Conservation (phyloP, 1,140 invertebrate genomes). For the Nasonia vitripennis region DNA sequence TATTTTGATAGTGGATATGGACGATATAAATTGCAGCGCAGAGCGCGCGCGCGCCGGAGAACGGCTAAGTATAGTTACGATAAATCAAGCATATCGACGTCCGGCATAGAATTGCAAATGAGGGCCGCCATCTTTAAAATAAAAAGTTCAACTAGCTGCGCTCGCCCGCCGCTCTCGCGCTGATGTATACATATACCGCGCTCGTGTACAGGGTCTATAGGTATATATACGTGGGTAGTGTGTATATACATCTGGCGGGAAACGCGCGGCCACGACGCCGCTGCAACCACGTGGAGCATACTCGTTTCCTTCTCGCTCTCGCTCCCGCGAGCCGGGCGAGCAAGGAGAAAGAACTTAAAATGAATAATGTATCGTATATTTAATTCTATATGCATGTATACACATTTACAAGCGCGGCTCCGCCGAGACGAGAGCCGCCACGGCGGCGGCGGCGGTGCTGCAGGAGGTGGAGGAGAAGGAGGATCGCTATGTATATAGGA, state of each 20-base stretch:
- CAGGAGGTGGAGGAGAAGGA: slow-evolving; percentile 24
- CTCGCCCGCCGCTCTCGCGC: not conserved
- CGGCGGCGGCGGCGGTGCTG: not conserved
- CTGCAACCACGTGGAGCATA: slow-evolving; percentile 41
- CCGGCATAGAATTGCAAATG: slow-evolving; percentile 75
- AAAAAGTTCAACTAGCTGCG: slow-evolving; percentile 58
- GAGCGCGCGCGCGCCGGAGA: not conserved
- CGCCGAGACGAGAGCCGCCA: not conserved
- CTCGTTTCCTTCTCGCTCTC: slow-evolving; percentile 56
- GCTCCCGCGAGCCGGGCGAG: slow-evolving; percentile 55
- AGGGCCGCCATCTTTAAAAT: slow-evolving; percentile 73
- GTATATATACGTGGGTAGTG: slow-evolving; percentile 51
- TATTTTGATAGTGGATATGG: slow-evolving; percentile 48
- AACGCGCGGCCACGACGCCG: slow-evolving; percentile 42
- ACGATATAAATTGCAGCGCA: slow-evolving; percentile 63
- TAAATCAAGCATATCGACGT: slow-evolving; percentile 75
- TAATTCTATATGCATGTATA: slow-evolving; percentile 70
- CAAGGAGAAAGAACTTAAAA: slow-evolving; percentile 74
- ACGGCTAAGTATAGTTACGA: slow-evolving; percentile 72
- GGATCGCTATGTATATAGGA: slow-evolving; percentile 6
- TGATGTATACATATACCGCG: not conserved
- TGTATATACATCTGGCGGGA: not conserved
- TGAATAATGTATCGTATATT: slow-evolving; percentile 77
- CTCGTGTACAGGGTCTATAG: no score
- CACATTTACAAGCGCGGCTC: slow-evolving; percentile 52